phyloP scores from a whole-genome alignment of 2,113 vertebrate species.

The Tachysurus vachellii region DNA sequence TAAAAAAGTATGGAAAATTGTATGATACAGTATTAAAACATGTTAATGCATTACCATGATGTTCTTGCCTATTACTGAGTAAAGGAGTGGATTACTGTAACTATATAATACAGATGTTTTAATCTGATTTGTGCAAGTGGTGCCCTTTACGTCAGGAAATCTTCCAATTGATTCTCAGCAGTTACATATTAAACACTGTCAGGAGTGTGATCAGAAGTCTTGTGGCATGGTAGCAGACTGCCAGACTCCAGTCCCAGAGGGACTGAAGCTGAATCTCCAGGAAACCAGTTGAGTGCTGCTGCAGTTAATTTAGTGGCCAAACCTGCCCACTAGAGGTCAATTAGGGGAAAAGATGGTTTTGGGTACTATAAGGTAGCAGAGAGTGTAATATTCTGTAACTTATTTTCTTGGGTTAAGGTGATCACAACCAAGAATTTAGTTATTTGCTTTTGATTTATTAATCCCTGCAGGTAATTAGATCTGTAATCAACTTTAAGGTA shows the following conservation, averaged over 20 bases:
- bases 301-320: background rate
- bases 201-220: background rate
- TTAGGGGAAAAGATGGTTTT: background rate
- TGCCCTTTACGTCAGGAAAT: background rate
- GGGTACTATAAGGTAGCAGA: background rate
- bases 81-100: background rate
- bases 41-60: conserved; percentile 46
- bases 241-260: background rate
- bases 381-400: background rate
- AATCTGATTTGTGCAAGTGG: background rate
- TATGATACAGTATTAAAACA: conserved; percentile 50
- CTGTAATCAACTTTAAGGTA: background rate
- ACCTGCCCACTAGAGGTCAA: conserved; percentile 11
- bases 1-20: conserved; percentile 37
- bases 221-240: background rate
- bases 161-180: background rate
- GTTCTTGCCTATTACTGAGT: background rate
- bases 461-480: background rate
- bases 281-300: background rate
- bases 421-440: background rate
- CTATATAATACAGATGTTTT: background rate
- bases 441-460: background rate
- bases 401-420: background rate
- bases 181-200: background rate
- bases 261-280: background rate